Evolutionary conservation across 2,797 vertebrate genomes (phyloP), one percentile per base, ranked within the genome.

Genomic region (Crocodylus rhombifer): DNA sequence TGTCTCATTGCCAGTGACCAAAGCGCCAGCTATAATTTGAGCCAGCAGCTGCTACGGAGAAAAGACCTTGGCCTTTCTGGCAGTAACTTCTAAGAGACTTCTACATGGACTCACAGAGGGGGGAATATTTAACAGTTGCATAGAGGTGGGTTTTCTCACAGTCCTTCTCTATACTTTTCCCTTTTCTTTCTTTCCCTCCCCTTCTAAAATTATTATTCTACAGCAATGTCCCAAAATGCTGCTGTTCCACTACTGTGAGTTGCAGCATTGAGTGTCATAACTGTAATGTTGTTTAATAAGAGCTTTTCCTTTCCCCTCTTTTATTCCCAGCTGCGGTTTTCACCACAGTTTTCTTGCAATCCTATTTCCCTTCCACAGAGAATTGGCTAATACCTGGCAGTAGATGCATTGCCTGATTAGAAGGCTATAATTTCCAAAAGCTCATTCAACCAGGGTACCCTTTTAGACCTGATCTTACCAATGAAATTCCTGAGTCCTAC

Each of bases 1-100:
- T 0, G 80, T 95, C 84, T 95, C 88, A 96, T 95, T 96, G 91
- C 85, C 92, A 90, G 84, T 93, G 92, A 95, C 74, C 28, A 90
- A 95, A 96, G 93, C 85, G 83, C 88, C 92, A 89, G 89, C 87
- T 91, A 69, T 76, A 92, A 90, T 23, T 56, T 87, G 90, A 94
- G 79, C 81, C 25, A 56, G 88, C 58, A 61, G 77, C 77, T 85
- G 42, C 71, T 86, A 57, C 64, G 61, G 55, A 91, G 87, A 82
- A 80, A 76, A 95, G 79, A 85, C 94, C 94, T 92, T 80, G 94
- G 74, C 60, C 76, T 82, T 93, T 88, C 0, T 25, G 75, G 95
- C 82, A 94, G 80, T 81, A 88, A 87, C 80, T 95, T 95, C 90
- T 63, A 69, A 82, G 14, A 12, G 61, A 30, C 73, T 90, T 92